Percentiles rank a stretch among this genome's conserved stretches.
Evolutionary conservation across 1,140 invertebrate species (phyloP).

Genomic region (Pectinophora gossypiella): DNA sequence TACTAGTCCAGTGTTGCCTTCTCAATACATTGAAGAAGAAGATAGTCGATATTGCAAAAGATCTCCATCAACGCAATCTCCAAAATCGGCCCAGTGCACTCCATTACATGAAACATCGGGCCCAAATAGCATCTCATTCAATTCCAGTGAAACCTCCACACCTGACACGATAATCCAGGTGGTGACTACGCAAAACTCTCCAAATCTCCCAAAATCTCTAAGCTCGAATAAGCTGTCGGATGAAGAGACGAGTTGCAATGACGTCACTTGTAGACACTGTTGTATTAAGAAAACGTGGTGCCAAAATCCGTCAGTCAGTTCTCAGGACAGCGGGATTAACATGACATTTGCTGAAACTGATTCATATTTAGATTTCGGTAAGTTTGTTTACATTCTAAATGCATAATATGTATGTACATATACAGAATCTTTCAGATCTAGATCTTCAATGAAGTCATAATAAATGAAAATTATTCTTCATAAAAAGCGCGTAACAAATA

Average conservation of each 20-base stretch:
- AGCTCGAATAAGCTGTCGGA: constrained; percentile 73
- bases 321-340: constrained; percentile 86
- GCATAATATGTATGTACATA: too few species aligned
- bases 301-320: constrained; percentile 80
- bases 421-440: too few species aligned
- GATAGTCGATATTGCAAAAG: constrained; percentile 35
- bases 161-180: constrained; percentile 73
- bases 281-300: constrained; percentile 77
- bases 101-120: constrained; percentile 62
- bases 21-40: constrained; percentile 40
- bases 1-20: constrained; percentile 61
- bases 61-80: constrained; percentile 49
- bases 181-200: constrained; percentile 53
- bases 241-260: constrained; percentile 65
- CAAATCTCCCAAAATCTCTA: constrained; percentile 61
- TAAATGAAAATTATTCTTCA: too few species aligned
- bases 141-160: constrained; percentile 72
- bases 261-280: constrained; percentile 61
- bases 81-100: constrained; percentile 63
- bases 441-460: too few species aligned
- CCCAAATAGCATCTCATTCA: constrained; percentile 68
- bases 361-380: constrained; percentile 61
- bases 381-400: too few species aligned
- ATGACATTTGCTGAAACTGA: constrained; percentile 84
- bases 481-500: too few species aligned